Evolutionary conservation across 92 coral and sea anemone species (phyloP).

Genomic region (Parazoanthus swiftii): DNA sequence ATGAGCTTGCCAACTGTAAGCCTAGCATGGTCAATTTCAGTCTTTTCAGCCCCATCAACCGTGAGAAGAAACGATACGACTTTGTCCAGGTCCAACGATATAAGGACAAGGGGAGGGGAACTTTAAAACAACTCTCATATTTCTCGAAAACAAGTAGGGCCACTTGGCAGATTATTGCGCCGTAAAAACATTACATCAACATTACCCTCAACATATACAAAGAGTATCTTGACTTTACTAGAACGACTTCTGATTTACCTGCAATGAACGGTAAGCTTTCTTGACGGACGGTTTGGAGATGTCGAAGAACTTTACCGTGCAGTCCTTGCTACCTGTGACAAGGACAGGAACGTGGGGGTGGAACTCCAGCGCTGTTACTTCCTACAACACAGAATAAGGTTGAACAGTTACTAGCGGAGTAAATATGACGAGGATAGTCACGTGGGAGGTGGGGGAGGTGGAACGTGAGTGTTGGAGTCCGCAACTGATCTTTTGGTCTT

Average conservation of each 20-base stretch:
- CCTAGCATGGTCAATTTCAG: no score
- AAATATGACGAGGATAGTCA: no score
- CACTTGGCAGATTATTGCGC: neutral
- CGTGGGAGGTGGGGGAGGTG: no score
- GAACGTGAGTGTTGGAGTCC: no score
- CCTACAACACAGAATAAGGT: slow-evolving; percentile 49
- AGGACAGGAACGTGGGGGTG: slow-evolving; percentile 84
- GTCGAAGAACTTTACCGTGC: slow-evolving; percentile 88
- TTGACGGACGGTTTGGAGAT: slow-evolving; percentile 98
- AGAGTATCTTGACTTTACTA: no score
- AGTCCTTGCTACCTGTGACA: slow-evolving; percentile 90
- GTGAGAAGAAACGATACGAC: no score
- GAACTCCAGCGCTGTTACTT: slow-evolving; percentile 88
- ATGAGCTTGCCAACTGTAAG: no score
- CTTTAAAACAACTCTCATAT: no score
- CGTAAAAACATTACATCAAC: neutral
- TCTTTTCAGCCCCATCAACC: no score
- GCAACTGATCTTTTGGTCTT: no score
- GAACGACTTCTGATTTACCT: slow-evolving; percentile 52
- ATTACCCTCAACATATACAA: neutral
- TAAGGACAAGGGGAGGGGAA: neutral
- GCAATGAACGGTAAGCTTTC: slow-evolving; percentile 91
- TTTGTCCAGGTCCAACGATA: no score
- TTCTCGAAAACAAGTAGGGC: neutral
- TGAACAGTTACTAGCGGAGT: neutral